phyloP scores from a whole-genome alignment of 2,888 invertebrate genomes.

The Plebejus melissa region DNA sequence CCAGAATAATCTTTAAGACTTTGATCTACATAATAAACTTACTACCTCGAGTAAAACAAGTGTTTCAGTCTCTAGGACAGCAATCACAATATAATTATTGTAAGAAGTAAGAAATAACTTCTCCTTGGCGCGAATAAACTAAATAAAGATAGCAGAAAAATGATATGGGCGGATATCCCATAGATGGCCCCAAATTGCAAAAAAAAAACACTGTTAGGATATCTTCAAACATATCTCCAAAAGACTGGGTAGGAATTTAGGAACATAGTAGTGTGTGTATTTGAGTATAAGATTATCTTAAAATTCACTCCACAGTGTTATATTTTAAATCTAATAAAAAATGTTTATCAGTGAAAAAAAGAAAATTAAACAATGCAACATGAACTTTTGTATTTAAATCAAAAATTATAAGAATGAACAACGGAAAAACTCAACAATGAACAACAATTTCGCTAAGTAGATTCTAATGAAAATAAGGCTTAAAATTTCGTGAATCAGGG shows the following conservation, averaged over 20 bases:
- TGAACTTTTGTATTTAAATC: background rate
- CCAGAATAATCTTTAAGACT: slow-evolving; percentile 29
- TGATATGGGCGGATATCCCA: no score
- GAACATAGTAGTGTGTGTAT: background rate
- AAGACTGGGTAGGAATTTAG: no score
- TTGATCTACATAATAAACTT: slow-evolving; percentile 14
- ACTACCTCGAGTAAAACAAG: background rate
- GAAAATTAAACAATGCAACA: background rate
- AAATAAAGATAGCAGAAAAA: no score
- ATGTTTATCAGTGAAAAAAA: background rate
- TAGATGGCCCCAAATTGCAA: no score
- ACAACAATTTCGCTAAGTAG: background rate
- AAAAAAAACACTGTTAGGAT: no score
- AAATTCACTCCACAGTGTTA: background rate
- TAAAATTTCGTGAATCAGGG: slow-evolving; percentile 6
- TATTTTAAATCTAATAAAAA: background rate
- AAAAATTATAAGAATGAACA: background rate
- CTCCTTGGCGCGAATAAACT: no score
- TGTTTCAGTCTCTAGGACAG: background rate
- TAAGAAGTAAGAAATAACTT: no score
- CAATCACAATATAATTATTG: no score
- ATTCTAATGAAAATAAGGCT: background rate
- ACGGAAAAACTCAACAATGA: background rate
- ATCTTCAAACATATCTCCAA: no score
- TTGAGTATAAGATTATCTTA: background rate